Percentiles rank a stretch among this genome's conserved stretches.
Conservation (phyloP, 2,888 invertebrate species). For the Anorthoa munda region DNA sequence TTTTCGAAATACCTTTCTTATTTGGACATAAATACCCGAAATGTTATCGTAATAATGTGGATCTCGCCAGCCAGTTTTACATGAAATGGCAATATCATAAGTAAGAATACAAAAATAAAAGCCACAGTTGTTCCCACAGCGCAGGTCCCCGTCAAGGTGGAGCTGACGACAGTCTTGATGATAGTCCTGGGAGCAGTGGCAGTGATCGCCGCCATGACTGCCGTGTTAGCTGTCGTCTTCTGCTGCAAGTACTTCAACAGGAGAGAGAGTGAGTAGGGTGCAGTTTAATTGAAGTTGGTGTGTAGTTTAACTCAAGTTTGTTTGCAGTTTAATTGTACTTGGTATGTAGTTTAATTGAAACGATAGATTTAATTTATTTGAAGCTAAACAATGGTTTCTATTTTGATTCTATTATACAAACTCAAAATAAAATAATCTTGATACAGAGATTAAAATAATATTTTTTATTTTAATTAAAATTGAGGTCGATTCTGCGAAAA, state of each 20-base stretch:
- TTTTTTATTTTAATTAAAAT: no score
- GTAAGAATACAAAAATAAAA: conserved; percentile 47
- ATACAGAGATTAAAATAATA: no score
- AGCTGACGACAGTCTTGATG: conserved; percentile 95
- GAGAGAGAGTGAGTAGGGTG: conserved; percentile 74
- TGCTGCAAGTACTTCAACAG: conserved; percentile 91
- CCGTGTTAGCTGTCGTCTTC: conserved; percentile 94
- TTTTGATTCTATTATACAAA: no score
- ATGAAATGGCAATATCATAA: no score
- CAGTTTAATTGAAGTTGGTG: not conserved
- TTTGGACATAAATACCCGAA: no score
- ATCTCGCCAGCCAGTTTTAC: no score
- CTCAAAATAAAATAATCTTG: no score
- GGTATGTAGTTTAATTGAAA: not conserved
- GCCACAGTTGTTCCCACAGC: conserved; percentile 80
- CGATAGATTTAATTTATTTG: not conserved
- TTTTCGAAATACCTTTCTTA: no score
- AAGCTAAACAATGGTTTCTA: no score
- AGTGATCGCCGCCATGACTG: conserved; percentile 94
- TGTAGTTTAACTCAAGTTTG: not conserved
- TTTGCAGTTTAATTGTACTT: not conserved
- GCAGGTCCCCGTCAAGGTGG: conserved; percentile 94
- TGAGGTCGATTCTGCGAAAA: no score
- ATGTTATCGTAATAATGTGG: no score
- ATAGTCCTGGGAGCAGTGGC: conserved; percentile 95